phyloP scores from a whole-genome alignment of 2,888 invertebrate species.

The Cephus rjabovi region DNA sequence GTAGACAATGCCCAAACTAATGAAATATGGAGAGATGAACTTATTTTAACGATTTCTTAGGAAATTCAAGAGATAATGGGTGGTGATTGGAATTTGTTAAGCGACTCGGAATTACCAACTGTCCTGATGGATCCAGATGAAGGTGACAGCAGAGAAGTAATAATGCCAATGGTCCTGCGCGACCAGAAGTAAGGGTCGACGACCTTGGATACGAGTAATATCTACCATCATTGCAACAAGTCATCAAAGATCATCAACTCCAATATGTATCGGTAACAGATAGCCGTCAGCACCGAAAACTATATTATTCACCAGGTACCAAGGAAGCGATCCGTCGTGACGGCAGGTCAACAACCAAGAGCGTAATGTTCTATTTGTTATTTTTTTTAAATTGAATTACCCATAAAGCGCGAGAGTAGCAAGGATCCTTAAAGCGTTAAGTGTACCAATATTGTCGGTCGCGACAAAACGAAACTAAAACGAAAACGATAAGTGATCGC shows the following conservation, averaged over 20 bases:
- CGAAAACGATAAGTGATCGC: background rate
- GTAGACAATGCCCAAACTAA: background rate
- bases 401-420: background rate
- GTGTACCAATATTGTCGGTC: background rate
- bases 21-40: background rate
- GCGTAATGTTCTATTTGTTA: background rate
- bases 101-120: conserved; percentile 69
- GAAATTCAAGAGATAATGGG: conserved; percentile 71
- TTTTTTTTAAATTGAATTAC: background rate
- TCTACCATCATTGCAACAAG: background rate
- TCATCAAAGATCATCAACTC: background rate
- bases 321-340: background rate
- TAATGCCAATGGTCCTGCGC: conserved; percentile 70
- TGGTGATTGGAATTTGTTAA: conserved; percentile 70
- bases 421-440: background rate
- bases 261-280: background rate
- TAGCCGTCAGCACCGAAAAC: background rate
- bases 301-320: background rate
- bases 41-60: conserved; percentile 49
- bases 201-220: background rate
- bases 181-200: conserved; percentile 67
- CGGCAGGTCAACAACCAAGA: background rate
- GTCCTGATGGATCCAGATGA: conserved; percentile 69
- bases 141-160: conserved; percentile 72
- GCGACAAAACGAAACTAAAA: background rate